phyloP scores from a whole-genome alignment of 2,888 invertebrate genomes.

The Orchesellides sinensis region DNA sequence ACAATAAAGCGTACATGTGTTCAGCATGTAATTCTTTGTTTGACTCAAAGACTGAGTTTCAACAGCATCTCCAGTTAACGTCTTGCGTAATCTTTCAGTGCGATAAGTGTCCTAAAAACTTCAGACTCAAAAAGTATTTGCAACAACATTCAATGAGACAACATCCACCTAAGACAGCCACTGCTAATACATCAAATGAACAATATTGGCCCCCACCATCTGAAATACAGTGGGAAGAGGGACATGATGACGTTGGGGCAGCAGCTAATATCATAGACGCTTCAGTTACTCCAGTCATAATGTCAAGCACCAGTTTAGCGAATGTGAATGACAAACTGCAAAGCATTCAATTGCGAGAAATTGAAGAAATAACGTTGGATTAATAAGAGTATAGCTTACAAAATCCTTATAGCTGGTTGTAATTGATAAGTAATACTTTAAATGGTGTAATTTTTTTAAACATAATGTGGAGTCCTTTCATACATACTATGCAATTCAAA shows the following conservation, averaged over 20 bases:
- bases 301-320: constrained; percentile 50
- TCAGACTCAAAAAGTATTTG: constrained; percentile 7
- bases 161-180: neutral
- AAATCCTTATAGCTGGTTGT: too few relatives aligned
- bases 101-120: constrained; percentile 30
- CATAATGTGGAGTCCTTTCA: too few relatives aligned
- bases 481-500: too few relatives aligned
- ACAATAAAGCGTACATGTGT: constrained; percentile 2
- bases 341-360: neutral
- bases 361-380: constrained; percentile 53
- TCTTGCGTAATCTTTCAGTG: constrained; percentile 28
- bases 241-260: neutral
- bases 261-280: neutral
- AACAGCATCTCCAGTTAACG: constrained; percentile 7
- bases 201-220: too few relatives aligned
- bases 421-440: too few relatives aligned
- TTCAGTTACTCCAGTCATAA: constrained; percentile 34
- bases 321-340: neutral
- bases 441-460: too few relatives aligned
- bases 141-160: neutral
- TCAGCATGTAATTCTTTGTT: constrained; percentile 23
- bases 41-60: neutral
- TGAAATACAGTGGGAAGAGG: too few relatives aligned
- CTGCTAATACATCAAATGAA: too few relatives aligned
- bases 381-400: neutral